Percentiles rank a stretch among this genome's conserved stretches.
Conservation (phyloP, 2,888 invertebrate species). For the Teleiodes luculella region DNA sequence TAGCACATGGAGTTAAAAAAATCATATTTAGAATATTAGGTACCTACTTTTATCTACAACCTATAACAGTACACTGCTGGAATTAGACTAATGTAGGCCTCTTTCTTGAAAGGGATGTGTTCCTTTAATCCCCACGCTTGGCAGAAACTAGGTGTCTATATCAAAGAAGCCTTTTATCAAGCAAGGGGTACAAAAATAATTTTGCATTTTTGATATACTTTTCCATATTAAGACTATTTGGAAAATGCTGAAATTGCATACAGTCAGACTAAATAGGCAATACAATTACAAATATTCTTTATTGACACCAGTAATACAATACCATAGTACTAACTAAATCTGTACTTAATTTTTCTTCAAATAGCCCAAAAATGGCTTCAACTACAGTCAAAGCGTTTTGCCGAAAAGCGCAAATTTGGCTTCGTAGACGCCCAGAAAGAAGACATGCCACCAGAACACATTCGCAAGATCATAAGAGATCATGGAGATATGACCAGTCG, state of each 20-base stretch:
- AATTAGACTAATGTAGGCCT: too few relatives aligned
- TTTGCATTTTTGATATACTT: conserved; percentile 58
- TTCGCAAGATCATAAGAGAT: conserved; percentile 98
- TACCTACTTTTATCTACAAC: too few relatives aligned
- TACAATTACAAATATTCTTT: background rate
- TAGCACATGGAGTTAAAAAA: too few relatives aligned
- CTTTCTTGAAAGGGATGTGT: too few relatives aligned
- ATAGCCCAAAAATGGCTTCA: conserved; percentile 98
- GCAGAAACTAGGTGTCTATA: conserved; percentile 32
- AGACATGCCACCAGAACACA: conserved; percentile 99
- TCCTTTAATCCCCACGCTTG: too few relatives aligned
- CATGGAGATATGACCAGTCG: conserved; percentile 99
- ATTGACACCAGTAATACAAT: too few relatives aligned
- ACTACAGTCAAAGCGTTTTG: conserved; percentile 98
- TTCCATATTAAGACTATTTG: conserved; percentile 44
- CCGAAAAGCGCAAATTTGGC: conserved; percentile 98
- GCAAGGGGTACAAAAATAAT: conserved; percentile 34
- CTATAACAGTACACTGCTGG: too few relatives aligned
- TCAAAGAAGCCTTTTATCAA: conserved; percentile 36
- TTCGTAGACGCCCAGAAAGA: conserved; percentile 99
- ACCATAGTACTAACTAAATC: background rate
- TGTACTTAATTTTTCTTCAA: conserved; percentile 17
- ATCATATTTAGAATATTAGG: too few relatives aligned
- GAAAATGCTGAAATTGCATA: conserved; percentile 63
- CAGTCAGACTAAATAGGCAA: conserved; percentile 16